These are phyloP conservation scores for Dinocampus coccinellae DNA, from an alignment of 2,888 invertebrate genomes.

Conservation along the genomic window DNA sequence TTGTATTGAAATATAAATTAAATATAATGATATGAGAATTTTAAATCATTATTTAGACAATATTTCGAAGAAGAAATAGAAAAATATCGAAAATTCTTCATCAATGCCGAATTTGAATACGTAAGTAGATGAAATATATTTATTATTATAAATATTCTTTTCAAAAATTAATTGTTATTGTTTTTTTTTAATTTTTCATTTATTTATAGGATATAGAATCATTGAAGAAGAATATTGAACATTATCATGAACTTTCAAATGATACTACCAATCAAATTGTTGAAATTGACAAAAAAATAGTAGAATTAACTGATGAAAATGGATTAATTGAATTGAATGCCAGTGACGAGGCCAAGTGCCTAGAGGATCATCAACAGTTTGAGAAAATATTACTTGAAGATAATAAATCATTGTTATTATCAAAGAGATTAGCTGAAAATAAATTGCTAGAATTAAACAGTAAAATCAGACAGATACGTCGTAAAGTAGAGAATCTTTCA, in stretches of 20 bases:
- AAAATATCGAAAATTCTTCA: neutral
- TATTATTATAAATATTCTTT: too few species aligned
- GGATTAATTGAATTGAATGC: neutral
- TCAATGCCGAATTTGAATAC: neutral
- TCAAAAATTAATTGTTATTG: too few species aligned
- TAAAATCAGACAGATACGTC: neutral
- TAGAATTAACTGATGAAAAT: neutral
- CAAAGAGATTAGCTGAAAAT: neutral
- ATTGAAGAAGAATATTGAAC: neutral
- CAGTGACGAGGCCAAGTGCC: neutral
- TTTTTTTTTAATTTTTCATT: neutral
- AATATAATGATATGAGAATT: too few species aligned
- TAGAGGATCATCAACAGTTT: neutral
- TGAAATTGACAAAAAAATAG: neutral
- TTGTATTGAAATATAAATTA: too few species aligned
- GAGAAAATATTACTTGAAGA: neutral
- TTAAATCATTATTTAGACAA: neutral
- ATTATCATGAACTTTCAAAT: neutral
- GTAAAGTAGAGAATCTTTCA: neutral
- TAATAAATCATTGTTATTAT: neutral
- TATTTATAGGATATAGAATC: neutral
- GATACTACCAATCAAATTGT: neutral
- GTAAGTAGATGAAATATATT: neutral
- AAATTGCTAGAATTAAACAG: neutral
- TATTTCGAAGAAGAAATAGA: neutral